Conservation (phyloP, 2,113 vertebrate species). For the Seriola quinqueradiata region DNA sequence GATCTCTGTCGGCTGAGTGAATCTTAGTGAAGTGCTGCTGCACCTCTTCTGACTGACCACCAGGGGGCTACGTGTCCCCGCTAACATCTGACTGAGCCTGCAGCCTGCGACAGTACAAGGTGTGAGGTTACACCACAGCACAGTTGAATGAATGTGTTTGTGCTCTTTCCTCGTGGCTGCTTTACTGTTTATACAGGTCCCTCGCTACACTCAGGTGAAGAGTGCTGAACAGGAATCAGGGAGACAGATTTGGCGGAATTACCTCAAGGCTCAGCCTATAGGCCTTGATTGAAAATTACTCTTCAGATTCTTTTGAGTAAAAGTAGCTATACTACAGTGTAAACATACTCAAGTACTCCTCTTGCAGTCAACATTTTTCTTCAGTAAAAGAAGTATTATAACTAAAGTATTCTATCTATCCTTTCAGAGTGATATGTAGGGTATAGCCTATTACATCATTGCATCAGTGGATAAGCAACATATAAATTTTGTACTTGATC, state of each 20-base stretch:
- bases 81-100: background rate
- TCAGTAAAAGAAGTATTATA: background rate
- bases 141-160: background rate
- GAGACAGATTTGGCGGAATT: background rate
- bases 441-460: background rate
- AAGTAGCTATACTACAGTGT: too few relatives aligned
- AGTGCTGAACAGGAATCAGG: background rate
- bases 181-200: background rate
- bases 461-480: background rate
- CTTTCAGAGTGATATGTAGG: background rate
- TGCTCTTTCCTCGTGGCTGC: background rate
- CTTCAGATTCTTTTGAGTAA: background rate
- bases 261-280: background rate
- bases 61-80: conserved; percentile 21
- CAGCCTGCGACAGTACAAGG: background rate
- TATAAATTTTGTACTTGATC: background rate
- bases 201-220: background rate
- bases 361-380: background rate
- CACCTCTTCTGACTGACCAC: conserved; percentile 15
- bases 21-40: background rate
- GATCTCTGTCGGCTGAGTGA: background rate
- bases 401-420: background rate
- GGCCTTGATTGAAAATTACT: too few relatives aligned
- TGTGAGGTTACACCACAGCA: background rate
- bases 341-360: too few relatives aligned